Percentiles rank a stretch among this genome's conserved stretches.
Conservation (phyloP, 2,797 vertebrate species). For the Mormyrus hasselquistii region DNA sequence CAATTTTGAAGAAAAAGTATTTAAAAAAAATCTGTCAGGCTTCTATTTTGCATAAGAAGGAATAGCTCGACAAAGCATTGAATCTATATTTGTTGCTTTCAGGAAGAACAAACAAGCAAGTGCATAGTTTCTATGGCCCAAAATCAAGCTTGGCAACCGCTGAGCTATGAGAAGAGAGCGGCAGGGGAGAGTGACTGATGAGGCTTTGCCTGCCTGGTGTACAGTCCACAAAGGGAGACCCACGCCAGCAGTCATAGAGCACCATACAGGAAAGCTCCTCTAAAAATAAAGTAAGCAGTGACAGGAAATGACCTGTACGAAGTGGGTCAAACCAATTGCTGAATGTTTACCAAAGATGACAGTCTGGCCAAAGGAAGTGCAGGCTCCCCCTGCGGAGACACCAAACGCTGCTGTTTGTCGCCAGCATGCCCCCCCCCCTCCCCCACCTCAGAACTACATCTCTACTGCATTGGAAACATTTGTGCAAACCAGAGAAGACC, state of each 20-base stretch:
- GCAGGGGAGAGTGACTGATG: neutral
- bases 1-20: neutral
- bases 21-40: neutral
- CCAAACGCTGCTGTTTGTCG: neutral
- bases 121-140: neutral
- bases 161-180: neutral
- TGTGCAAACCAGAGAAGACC: neutral
- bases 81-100: neutral
- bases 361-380: neutral
- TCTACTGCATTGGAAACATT: neutral
- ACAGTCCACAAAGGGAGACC: neutral
- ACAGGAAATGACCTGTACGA: neutral
- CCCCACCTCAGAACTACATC: neutral
- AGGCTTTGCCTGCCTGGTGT: neutral
- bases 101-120: neutral
- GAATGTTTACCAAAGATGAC: neutral
- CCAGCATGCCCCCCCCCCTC: neutral
- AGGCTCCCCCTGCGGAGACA: neutral
- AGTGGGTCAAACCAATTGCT: neutral
- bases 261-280: neutral
- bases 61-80: neutral
- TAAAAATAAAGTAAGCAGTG: neutral
- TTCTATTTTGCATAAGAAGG: neutral
- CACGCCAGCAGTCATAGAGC: neutral
- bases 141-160: neutral